Conservation (phyloP, 2,797 vertebrate genomes). For the Lindbergichthys nudifrons region DNA sequence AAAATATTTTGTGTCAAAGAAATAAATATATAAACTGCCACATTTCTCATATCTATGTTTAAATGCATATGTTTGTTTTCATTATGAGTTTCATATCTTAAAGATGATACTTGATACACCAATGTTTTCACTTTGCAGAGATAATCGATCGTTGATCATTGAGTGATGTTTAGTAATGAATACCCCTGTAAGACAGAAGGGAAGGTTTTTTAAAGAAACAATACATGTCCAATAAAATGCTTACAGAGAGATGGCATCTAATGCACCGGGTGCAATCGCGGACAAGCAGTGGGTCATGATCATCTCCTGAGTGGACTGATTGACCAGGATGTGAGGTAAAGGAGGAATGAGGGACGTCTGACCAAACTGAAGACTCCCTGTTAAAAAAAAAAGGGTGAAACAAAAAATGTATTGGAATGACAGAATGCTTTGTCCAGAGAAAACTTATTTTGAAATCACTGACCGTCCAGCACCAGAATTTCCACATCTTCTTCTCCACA, state of each 20-base stretch:
- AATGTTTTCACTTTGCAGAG: no score
- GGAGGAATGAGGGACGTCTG: slow-evolving; percentile 75
- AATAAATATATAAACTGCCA: no score
- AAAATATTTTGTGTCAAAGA: no score
- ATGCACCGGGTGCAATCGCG: slow-evolving; percentile 55
- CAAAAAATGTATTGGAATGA: neutral
- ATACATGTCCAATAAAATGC: slow-evolving; percentile 38
- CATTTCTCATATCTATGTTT: no score
- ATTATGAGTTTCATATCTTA: no score
- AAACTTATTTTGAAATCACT: slow-evolving; percentile 34
- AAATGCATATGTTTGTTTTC: no score
- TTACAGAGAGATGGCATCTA: slow-evolving; percentile 80
- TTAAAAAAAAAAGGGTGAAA: slow-evolving; percentile 16
- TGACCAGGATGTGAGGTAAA: slow-evolving; percentile 74
- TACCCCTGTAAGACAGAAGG: neutral
- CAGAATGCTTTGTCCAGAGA: neutral
- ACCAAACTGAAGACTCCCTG: slow-evolving; percentile 74
- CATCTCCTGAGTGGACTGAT: slow-evolving; percentile 73
- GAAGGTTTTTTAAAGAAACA: neutral
- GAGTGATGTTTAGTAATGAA: no score
- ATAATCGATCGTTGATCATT: no score
- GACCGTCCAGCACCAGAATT: slow-evolving; percentile 74
- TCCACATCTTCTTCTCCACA: slow-evolving; percentile 80
- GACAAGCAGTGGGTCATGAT: slow-evolving; percentile 78
- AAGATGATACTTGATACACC: no score